Percentiles rank a stretch among this genome's conserved stretches.
These are phyloP conservation scores for Luehdorfia chinensis DNA, from an alignment of 1,140 invertebrate species.

Conservation along the genomic window DNA sequence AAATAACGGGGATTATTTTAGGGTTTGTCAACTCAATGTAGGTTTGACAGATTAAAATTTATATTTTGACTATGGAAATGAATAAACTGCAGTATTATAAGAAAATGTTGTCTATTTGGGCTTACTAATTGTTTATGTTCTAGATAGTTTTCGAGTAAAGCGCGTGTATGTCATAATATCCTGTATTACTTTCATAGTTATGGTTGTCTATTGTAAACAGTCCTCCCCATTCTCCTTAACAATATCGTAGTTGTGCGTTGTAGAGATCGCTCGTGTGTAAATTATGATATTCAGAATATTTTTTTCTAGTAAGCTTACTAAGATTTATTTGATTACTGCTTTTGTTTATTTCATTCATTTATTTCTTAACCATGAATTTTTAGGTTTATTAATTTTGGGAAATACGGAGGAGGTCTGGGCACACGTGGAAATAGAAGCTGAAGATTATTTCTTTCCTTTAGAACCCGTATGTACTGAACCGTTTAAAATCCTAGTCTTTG, in stretches of 20 bases:
- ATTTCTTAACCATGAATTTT: conserved; percentile 16
- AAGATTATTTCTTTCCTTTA: conserved; percentile 70
- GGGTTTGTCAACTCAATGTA: too few relatives aligned
- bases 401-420: conserved; percentile 45
- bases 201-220: conserved; percentile 37
- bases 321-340: not conserved
- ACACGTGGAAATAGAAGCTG: conserved; percentile 65
- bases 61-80: too few relatives aligned
- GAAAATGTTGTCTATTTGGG: conserved; percentile 31
- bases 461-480: conserved; percentile 57
- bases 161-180: conserved; percentile 50
- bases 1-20: too few relatives aligned
- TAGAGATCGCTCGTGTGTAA: conserved; percentile 24
- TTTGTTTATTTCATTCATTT: not conserved
- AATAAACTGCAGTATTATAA: too few relatives aligned
- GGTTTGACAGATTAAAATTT: too few relatives aligned
- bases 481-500: too few relatives aligned
- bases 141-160: conserved; percentile 38
- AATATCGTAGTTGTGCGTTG: conserved; percentile 28
- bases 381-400: conserved; percentile 49
- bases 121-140: conserved; percentile 19
- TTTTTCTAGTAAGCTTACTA: conserved; percentile 44
- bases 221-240: conserved; percentile 14
- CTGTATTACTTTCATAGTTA: conserved; percentile 39
- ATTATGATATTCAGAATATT: conserved; percentile 45